Base-by-base conservation (phyloP, 2,888 invertebrate genomes). In the Tetropium fuscum region DNA sequence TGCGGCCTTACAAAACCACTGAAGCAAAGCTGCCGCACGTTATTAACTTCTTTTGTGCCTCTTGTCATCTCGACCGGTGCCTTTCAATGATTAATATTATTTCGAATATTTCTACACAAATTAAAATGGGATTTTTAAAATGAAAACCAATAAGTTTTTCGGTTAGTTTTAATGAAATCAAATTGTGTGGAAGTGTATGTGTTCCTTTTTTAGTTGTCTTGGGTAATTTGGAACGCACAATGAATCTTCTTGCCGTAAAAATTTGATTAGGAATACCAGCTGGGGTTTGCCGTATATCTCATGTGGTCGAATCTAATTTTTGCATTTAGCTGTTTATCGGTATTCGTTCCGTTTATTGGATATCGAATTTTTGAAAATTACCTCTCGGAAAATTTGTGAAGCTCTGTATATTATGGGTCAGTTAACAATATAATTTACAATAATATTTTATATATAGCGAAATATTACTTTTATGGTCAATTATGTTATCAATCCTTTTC, bases 41-140 rank as follows among this genome's bases (percentile, higher is more conserved):
- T 71, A 73, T 73, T 73, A 72, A 74, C 74, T 74, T 73, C 74
- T 74, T 74, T 74, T 74, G 74, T 74, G 61, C 60, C 62, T 66
- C 70, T n/a, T 71, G 72, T 72, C 72, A 71, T 70, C 70, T 59
- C 69, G 60, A 59, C 62, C 63, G 61, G 60, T 62, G 61, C 63
- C 60, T 53, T 58, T 58, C 61, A 16, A 54, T 72, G 72, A 73
- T 72, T 73, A 73, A 73, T 72, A 70, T 64, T 60, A 68, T 71
- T 68, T 51, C 63, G 65, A 64, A 66, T 59, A 57, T 57, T 47
- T 44, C 25, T 48, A 53, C 51, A 54, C 48, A 41, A 55, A 60
- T 59, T 27, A 45, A 41, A 55, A 43, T 48, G 54, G 54, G 34
- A 48, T 59, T 49, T 30, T 48, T 34, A 16, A 44, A 49, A 51